Base-by-base conservation (phyloP, 2,797 vertebrate genomes). In the Intellagama lesueurii region DNA sequence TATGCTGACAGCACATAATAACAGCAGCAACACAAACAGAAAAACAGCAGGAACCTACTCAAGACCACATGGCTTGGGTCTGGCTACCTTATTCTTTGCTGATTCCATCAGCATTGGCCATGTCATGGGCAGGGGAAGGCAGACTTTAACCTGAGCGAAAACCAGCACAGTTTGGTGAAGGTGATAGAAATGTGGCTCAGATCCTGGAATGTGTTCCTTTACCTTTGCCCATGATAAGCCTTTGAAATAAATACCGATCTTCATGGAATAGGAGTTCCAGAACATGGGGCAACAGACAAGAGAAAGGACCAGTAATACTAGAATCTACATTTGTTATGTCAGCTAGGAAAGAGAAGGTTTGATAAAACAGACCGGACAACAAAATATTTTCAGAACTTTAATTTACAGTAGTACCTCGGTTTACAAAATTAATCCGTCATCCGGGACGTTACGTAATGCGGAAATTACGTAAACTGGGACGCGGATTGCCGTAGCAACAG, bases 321-420 rank as follows among this genome's bases (percentile, higher is more conserved):
- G 70, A 26, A 85, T 32, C 69, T 73, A 56, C 24, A 56, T 52
- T 52, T 52, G 52, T 12, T 8, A 52, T 52, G 52, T 52, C 52
- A 8, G 52, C 52, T 52, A 52, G 9, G 12, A 52, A 52, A 8
- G 52, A 52, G 12, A 52, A 52, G 52, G 52, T 0, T 8, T 52
- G 52, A 52, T 52, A 7, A 17, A 47, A 60, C 16, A 81, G 90
- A 91, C 49, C 88, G 66, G 82, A 81, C 92, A 81, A 32, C 8
- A 77, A 91, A 92, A 0, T 0, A 73, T 76, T 1, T 22, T 26
- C 7, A 86, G 88, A 26, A 11, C 0, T 78, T 78, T 28, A 77
- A 14, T n/a, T n/a, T n/a, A n/a, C n/a, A n/a, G n/a, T n/a, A n/a
- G n/a, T n/a, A n/a, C n/a, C n/a, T n/a, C n/a, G n/a, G n/a, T n/a